Percentiles rank a stretch among this genome's conserved stretches.
Evolutionary conservation across 2,113 vertebrate genomes (phyloP).

Genomic region (Microcebus ravelobensis): DNA sequence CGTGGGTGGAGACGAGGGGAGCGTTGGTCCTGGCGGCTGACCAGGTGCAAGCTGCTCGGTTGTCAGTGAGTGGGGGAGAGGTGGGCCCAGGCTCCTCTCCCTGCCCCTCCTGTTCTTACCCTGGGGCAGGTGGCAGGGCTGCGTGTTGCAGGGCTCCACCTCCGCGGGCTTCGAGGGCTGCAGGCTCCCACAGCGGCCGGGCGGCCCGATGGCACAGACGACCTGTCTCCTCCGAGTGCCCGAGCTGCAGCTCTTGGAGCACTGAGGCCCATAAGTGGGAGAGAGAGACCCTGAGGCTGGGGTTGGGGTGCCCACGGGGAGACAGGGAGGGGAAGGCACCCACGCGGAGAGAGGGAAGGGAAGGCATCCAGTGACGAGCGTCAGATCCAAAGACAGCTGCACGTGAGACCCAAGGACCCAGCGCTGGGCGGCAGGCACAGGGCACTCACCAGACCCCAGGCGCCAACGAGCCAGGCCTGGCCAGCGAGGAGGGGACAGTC

Average conservation of each 20-base stretch:
- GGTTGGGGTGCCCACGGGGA: not conserved
- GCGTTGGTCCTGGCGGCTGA: rapidly evolving
- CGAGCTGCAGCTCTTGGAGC: conserved; percentile 92
- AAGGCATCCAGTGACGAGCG: rapidly evolving
- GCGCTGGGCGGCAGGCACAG: rapidly evolving
- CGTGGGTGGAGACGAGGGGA: rapidly evolving
- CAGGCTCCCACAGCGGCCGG: conserved; percentile 85
- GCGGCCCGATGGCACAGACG: conserved; percentile 89
- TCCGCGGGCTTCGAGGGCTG: conserved; percentile 86
- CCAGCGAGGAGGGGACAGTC: conserved; percentile 81
- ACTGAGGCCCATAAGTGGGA: conserved; percentile 83
- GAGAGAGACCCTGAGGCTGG: not conserved
- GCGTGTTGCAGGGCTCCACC: conserved; percentile 91
- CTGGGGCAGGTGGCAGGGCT: conserved; percentile 91
- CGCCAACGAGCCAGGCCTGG: conserved; percentile 90
- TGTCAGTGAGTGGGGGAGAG: rapidly evolving
- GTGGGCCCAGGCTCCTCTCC: no score
- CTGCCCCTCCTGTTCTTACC: conserved; percentile 83
- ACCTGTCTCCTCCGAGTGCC: conserved; percentile 93
- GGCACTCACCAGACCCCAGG: conserved; percentile 93
- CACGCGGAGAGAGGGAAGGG: not conserved
- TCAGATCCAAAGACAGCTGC: no score
- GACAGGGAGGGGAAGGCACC: not conserved
- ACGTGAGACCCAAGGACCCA: not conserved
- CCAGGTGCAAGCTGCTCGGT: not conserved